Percentiles rank a stretch among this genome's conserved stretches.
Evolutionary conservation across 2,888 invertebrate genomes (phyloP).

Genomic region (Thalpophila matura): DNA sequence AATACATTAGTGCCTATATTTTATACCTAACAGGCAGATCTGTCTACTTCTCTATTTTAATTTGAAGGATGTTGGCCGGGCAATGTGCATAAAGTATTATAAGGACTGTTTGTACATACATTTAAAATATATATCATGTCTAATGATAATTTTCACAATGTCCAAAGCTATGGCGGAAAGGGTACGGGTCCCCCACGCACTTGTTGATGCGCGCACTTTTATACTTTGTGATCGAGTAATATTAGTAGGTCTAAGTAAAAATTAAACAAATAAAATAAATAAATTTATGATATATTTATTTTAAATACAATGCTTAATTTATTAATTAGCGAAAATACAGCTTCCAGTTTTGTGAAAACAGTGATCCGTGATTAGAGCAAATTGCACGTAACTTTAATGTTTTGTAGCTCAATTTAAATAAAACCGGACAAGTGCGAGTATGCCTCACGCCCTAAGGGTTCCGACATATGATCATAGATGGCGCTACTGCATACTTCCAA

Average conservation of each 20-base stretch:
- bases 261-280: not conserved
- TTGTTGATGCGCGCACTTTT: conserved; percentile 84
- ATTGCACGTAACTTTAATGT: not conserved
- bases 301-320: not conserved
- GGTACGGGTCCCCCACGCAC: conserved; percentile 86
- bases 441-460: too few relatives aligned
- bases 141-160: conserved; percentile 90
- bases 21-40: conserved; percentile 8
- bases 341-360: not conserved
- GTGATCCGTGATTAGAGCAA: not conserved
- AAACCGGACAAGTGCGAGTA: too few relatives aligned
- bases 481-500: too few relatives aligned
- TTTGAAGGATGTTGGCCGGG: conserved; percentile 65
- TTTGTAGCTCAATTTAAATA: too few relatives aligned
- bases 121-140: conserved; percentile 41
- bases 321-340: conserved; percentile 12
- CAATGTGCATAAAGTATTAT: conserved; percentile 65
- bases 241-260: conserved; percentile 18
- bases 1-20: conserved; percentile 26
- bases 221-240: conserved; percentile 20
- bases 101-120: conserved; percentile 39
- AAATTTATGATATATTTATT: conserved; percentile 10
- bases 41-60: conserved; percentile 1
- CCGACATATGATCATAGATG: too few relatives aligned
- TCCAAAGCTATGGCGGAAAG: conserved; percentile 87